Conservation (phyloP, 2,888 invertebrate genomes). For the Hesperia comma region DNA sequence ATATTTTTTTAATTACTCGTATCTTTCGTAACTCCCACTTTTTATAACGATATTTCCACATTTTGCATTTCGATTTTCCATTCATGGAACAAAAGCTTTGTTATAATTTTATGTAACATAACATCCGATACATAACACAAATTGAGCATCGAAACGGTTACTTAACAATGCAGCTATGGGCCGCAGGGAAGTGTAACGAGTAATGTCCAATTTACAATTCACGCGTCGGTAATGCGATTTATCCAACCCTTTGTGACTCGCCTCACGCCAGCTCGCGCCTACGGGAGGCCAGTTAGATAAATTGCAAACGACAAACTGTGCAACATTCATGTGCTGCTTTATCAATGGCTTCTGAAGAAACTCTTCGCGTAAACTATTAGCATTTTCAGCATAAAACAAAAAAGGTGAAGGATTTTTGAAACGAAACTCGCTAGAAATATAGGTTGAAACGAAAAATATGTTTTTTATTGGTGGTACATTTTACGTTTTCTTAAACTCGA, state of each 20-base stretch:
- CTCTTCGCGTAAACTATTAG: slow-evolving; percentile 5
- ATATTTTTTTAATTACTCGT: no score
- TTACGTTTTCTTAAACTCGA: no score
- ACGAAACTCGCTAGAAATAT: no score
- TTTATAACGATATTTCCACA: neutral
- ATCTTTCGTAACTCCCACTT: no score
- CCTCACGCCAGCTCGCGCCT: slow-evolving; percentile 54
- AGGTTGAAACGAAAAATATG: no score
- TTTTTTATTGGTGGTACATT: no score
- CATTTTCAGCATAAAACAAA: no score
- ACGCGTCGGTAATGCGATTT: slow-evolving; percentile 81
- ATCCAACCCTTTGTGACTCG: slow-evolving; percentile 77
- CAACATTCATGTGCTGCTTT: slow-evolving; percentile 62
- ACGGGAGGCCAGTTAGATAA: slow-evolving; percentile 64
- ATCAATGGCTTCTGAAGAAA: slow-evolving; percentile 20
- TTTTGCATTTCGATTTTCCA: neutral
- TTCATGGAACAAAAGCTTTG: neutral
- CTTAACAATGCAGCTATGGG: slow-evolving; percentile 44
- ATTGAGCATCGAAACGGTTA: slow-evolving; percentile 45
- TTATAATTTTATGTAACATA: slow-evolving; percentile 1
- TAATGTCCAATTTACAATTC: slow-evolving; percentile 84
- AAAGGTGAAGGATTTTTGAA: no score
- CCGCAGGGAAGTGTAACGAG: slow-evolving; percentile 67
- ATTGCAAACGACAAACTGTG: slow-evolving; percentile 64
- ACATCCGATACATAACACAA: slow-evolving; percentile 3